Percentiles rank a stretch among this genome's conserved stretches.
Evolutionary conservation across 2,797 vertebrate species (phyloP).

Genomic region (Coluber constrictor): DNA sequence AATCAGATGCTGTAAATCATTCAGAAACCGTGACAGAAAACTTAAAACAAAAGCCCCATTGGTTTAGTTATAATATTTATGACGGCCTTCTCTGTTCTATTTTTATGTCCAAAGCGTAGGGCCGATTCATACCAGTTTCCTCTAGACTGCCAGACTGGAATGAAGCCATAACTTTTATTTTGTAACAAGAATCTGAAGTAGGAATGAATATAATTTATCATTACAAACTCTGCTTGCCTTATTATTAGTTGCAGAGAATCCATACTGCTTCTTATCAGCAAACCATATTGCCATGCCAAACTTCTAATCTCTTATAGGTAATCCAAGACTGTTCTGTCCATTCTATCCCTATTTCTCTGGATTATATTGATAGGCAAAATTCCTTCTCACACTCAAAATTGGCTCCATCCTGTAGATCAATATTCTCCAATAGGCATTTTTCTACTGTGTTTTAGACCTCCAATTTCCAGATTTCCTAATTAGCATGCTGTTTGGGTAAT

Average conservation of each 20-base stretch:
- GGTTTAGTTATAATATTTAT: conserved; percentile 32
- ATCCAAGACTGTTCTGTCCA: not conserved
- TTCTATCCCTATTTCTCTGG: not conserved
- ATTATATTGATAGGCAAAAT: not conserved
- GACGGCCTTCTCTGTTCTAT: conserved; percentile 28
- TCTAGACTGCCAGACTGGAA: not conserved
- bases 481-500: not conserved
- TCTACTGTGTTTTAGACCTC: not conserved
- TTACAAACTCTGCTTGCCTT: not conserved
- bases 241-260: not conserved
- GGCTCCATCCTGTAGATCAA: not conserved
- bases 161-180: not conserved
- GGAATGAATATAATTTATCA: not conserved
- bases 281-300: not conserved
- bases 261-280: not conserved
- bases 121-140: not conserved
- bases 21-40: not conserved
- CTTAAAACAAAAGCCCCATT: not conserved
- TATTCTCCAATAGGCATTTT: not conserved
- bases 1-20: conserved; percentile 1
- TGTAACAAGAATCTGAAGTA: not conserved
- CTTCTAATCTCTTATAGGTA: not conserved
- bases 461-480: not conserved
- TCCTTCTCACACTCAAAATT: not conserved
- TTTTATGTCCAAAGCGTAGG: not conserved